These are phyloP conservation scores for Phyllotreta striolata DNA, from an alignment of 2,888 invertebrate genomes.

Conservation along the genomic window DNA sequence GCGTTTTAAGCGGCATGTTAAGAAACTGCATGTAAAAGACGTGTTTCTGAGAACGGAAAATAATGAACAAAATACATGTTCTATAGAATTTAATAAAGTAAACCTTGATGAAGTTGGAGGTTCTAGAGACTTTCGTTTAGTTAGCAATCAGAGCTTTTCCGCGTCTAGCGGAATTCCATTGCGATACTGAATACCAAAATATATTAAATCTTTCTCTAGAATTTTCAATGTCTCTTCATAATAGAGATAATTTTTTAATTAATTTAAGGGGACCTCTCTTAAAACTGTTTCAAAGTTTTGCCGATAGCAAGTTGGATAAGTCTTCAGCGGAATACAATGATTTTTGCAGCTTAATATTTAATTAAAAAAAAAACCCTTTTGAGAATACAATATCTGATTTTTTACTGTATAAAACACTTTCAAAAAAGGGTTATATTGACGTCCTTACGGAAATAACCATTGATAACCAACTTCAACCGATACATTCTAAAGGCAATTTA, in stretches of 20 bases:
- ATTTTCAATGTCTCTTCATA: constrained; percentile 21
- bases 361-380: background rate
- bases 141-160: background rate
- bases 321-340: constrained; percentile 4
- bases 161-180: background rate
- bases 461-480: constrained; percentile 10
- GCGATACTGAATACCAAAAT: background rate
- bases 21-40: constrained; percentile 12
- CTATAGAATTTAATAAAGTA: background rate
- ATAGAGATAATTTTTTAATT: constrained; percentile 23
- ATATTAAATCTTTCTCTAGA: background rate
- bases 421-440: constrained; percentile 9
- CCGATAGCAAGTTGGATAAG: background rate
- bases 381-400: background rate
- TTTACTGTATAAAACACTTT: no score
- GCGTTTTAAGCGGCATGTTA: constrained; percentile 23
- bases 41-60: background rate
- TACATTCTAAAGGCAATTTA: background rate
- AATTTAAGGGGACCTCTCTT: constrained; percentile 14
- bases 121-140: background rate
- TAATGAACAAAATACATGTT: background rate
- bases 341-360: background rate
- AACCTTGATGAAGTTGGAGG: background rate
- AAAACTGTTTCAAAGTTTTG: constrained; percentile 3
- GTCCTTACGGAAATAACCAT: constrained; percentile 10